Percentiles rank a stretch among this genome's conserved stretches.
These are phyloP conservation scores for Sula dactylatra DNA, from an alignment of 2,113 vertebrate genomes.

Conservation along the genomic window DNA sequence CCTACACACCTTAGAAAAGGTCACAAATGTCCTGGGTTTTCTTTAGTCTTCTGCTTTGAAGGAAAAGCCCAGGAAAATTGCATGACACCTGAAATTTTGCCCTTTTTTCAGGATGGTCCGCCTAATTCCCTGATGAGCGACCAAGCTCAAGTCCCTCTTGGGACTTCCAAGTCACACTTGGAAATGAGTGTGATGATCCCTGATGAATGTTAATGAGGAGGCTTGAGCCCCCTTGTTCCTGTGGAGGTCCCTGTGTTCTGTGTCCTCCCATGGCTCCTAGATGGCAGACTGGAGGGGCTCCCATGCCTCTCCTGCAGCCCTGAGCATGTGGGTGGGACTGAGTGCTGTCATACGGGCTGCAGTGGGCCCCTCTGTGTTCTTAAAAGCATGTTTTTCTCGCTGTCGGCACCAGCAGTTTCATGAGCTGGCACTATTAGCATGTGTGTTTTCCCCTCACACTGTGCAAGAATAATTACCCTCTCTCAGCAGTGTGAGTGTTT, in stretches of 20 bases:
- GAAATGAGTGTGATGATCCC: not conserved
- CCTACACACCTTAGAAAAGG: not conserved
- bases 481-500: not conserved
- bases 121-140: not conserved
- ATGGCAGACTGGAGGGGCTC: not conserved
- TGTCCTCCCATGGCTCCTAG: not conserved
- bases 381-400: not conserved
- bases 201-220: not conserved
- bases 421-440: not conserved
- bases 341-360: not conserved
- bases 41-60: not conserved
- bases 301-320: not conserved
- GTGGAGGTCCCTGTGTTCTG: accelerated
- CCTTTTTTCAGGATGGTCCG: not conserved
- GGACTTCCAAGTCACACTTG: too few relatives aligned
- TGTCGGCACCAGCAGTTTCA: not conserved
- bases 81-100: not conserved
- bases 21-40: not conserved
- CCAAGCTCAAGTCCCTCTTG: not conserved
- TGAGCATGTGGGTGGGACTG: accelerated
- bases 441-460: not conserved
- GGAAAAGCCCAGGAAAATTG: not conserved
- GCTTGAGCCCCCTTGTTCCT: not conserved
- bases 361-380: not conserved
- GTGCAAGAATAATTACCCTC: conserved; percentile 40